These are phyloP conservation scores for Cynopterus brachyotis DNA, from an alignment of 2,113 vertebrate genomes.

Conservation along the genomic window DNA sequence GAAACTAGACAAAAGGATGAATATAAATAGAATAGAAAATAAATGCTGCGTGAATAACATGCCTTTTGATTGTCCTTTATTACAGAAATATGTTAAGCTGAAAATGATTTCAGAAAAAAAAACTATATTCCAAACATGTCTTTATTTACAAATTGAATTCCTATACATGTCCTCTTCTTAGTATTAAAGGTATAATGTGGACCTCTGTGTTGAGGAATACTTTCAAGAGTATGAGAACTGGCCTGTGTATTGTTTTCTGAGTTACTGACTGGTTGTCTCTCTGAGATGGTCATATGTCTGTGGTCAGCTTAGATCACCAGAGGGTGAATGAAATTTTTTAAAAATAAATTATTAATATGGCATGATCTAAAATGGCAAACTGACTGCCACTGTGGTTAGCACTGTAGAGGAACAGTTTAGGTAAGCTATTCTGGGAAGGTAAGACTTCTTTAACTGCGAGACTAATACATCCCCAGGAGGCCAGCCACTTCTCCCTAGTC, in stretches of 20 bases:
- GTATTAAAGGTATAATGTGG: neutral
- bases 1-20: neutral
- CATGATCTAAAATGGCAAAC: neutral
- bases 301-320: neutral
- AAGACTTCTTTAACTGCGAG: neutral
- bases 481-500: neutral
- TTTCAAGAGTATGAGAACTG: neutral
- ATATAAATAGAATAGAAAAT: constrained; percentile 12
- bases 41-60: neutral
- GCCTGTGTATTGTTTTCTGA: neutral
- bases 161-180: neutral
- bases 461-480: neutral
- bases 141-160: constrained; percentile 15
- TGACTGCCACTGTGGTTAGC: neutral
- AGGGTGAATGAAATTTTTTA: neutral
- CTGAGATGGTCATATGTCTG: neutral
- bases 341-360: constrained; percentile 11
- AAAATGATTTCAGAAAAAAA: constrained; percentile 33
- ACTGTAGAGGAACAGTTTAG: neutral
- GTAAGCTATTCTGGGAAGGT: neutral
- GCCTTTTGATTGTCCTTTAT: constrained; percentile 13
- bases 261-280: neutral
- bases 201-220: neutral
- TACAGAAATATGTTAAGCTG: neutral
- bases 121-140: neutral